Percentiles rank a stretch among this genome's conserved stretches.
Conservation (phyloP, 2,797 vertebrate species). For the Trematomus bernacchii region DNA sequence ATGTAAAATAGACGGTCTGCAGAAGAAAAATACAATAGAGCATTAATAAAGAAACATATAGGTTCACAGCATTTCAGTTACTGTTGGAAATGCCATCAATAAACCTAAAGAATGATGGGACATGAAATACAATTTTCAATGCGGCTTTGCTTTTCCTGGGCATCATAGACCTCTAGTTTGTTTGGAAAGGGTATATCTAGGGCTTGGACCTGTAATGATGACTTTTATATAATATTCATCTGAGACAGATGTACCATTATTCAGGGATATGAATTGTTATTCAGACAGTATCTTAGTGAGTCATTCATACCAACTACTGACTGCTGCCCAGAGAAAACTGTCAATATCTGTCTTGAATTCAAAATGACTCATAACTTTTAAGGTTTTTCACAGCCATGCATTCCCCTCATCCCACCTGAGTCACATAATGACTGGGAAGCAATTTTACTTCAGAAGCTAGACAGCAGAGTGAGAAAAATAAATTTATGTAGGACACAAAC, state of each 20-base stretch:
- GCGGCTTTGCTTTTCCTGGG: neutral
- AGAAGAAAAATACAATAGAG: conserved; percentile 31
- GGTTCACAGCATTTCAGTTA: conserved; percentile 26
- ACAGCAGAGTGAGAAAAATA: conserved; percentile 9
- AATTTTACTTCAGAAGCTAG: conserved; percentile 22
- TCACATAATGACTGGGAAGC: conserved; percentile 18
- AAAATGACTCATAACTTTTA: conserved; percentile 20
- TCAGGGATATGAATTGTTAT: conserved; percentile 7
- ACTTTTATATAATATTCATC: conserved; percentile 6
- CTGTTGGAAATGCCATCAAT: neutral
- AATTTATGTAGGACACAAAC: conserved; percentile 7
- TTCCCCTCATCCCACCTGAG: neutral
- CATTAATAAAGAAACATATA: conserved; percentile 1
- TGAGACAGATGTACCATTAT: neutral
- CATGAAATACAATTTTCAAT: conserved; percentile 1
- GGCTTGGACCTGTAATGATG: conserved; percentile 9
- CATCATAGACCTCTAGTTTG: neutral
- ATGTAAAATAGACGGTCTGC: conserved; percentile 93
- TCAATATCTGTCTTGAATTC: neutral
- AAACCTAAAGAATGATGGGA: neutral
- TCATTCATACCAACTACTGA: conserved; percentile 15
- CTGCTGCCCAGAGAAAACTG: conserved; percentile 13
- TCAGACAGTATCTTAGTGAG: conserved; percentile 9
- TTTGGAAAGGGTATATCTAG: neutral
- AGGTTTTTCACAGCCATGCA: neutral